These are phyloP conservation scores for Caenorhabditis inopinata DNA, from an alignment of 1,140 invertebrate species.

Conservation along the genomic window DNA sequence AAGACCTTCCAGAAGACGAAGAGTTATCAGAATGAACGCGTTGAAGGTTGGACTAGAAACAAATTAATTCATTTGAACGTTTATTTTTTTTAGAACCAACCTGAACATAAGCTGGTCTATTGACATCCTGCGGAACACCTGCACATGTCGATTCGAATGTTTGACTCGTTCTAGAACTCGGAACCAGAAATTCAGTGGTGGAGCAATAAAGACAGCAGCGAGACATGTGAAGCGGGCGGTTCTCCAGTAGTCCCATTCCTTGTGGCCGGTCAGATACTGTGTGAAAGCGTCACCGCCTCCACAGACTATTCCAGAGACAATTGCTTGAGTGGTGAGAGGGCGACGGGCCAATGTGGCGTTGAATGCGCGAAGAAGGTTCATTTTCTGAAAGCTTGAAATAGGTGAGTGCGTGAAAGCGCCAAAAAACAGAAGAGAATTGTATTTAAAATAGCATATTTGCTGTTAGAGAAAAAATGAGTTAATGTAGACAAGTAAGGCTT, in stretches of 20 bases:
- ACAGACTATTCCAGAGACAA: constrained; percentile 36
- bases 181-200: constrained; percentile 11
- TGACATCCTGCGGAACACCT: background rate
- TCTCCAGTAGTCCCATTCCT: background rate
- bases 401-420: no score
- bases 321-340: constrained; percentile 43
- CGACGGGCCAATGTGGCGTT: constrained; percentile 39
- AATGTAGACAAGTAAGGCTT: no score
- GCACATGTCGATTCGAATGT: background rate
- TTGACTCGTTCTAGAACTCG: constrained; percentile 11
- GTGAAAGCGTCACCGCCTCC: constrained; percentile 42
- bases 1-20: constrained; percentile 45
- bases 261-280: constrained; percentile 16
- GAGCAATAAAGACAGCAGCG: constrained; percentile 6
- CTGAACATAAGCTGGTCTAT: background rate
- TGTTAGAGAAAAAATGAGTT: no score
- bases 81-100: background rate
- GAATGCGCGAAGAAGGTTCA: constrained; percentile 33
- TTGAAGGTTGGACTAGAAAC: constrained; percentile 41
- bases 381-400: no score
- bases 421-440: no score
- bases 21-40: constrained; percentile 40
- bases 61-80: no score
- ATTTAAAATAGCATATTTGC: no score
- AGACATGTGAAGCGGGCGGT: background rate